phyloP scores from a whole-genome alignment of 2,113 vertebrate species.

The Seriola rivoliana region DNA sequence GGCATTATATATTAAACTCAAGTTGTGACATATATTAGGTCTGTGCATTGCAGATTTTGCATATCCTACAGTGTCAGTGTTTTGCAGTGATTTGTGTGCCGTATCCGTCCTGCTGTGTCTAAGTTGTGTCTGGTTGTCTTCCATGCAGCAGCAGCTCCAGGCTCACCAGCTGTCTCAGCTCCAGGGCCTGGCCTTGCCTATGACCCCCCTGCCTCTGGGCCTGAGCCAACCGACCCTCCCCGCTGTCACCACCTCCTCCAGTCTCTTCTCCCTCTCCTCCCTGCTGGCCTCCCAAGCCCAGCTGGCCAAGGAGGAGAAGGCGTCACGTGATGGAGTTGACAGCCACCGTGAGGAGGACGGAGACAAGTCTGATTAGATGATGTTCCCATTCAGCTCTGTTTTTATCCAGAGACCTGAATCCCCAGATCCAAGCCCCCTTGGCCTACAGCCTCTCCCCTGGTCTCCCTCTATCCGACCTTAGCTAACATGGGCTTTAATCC shows the following conservation, averaged over 20 bases:
- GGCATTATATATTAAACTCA: conserved; percentile 43
- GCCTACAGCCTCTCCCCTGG: conserved; percentile 57
- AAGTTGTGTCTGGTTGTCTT: conserved; percentile 72
- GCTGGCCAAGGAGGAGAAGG: conserved; percentile 97
- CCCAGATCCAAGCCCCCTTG: conserved; percentile 44
- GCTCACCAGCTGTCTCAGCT: conserved; percentile 99
- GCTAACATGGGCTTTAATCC: conserved; percentile 51
- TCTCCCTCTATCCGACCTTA: conserved; percentile 54
- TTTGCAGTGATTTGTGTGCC: conserved; percentile 43
- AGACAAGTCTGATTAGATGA: conserved; percentile 94
- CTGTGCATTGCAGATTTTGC: conserved; percentile 7
- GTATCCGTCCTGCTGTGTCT: conserved; percentile 35
- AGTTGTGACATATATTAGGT: conserved; percentile 24
- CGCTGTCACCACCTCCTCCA: conserved; percentile 91
- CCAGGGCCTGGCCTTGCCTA: conserved; percentile 95
- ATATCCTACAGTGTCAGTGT: conserved; percentile 27
- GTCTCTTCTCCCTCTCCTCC: conserved; percentile 94
- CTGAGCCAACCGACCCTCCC: conserved; percentile 92
- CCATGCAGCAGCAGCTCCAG: conserved; percentile 97
- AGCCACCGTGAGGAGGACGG: conserved; percentile 94
- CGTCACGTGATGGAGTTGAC: conserved; percentile 90
- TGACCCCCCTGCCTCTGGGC: conserved; percentile 95
- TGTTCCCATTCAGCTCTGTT: conserved; percentile 53
- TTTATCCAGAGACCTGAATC: conserved; percentile 63
- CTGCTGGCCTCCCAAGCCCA: conserved; percentile 96